A percentile compares a stretch with the other conserved stretches of the same genome.
These are phyloP conservation scores for Erebia ligea DNA, from an alignment of 2,888 invertebrate species.

Conservation along the genomic window DNA sequence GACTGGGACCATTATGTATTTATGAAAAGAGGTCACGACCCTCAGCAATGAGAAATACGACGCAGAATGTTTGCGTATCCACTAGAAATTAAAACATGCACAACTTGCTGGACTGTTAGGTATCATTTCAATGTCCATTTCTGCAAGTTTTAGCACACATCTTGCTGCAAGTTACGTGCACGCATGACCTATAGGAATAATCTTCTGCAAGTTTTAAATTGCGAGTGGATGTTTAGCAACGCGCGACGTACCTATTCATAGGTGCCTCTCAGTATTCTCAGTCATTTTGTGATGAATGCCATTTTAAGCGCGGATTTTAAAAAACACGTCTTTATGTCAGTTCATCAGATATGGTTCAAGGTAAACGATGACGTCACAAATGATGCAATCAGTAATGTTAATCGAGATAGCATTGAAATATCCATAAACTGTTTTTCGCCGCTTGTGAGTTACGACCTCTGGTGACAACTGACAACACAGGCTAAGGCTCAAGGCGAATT, in stretches of 20 bases:
- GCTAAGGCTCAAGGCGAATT: background rate
- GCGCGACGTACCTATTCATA: conserved; percentile 28
- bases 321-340: conserved; percentile 32
- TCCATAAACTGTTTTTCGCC: background rate
- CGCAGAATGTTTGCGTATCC: no score
- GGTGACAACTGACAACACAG: background rate
- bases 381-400: conserved; percentile 6
- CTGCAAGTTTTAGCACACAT: no score
- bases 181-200: no score
- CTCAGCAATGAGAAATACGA: no score
- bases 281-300: conserved; percentile 35
- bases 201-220: no score
- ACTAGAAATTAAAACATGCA: no score
- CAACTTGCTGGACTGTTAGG: no score
- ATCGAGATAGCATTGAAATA: conserved; percentile 3
- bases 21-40: no score
- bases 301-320: conserved; percentile 34
- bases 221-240: no score
- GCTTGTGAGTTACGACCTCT: background rate
- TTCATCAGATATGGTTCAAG: conserved; percentile 36
- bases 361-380: conserved; percentile 20
- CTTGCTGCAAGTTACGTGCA: no score
- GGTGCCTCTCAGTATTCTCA: conserved; percentile 35
- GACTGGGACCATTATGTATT: no score
- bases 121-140: no score